Base-by-base conservation (phyloP, 1,140 invertebrate species). In the Arion vulgaris region DNA sequence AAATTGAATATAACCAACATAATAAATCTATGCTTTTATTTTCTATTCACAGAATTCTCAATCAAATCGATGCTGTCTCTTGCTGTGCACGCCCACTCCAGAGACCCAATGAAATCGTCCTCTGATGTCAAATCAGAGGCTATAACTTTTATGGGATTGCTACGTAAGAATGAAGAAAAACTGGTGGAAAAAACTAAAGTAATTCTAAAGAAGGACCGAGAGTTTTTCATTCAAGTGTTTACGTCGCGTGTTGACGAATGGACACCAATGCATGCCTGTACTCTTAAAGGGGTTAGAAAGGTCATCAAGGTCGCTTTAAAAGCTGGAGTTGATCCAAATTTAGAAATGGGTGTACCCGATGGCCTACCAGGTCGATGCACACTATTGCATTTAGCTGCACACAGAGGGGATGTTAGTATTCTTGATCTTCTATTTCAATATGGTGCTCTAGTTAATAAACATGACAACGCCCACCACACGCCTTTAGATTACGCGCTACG, bases 321-420 rank as follows among this genome's bases (percentile, higher is more conserved):
- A 57, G 84, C 86, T 1, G 87, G 87, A 0, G 88, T 88, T 0
- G 84, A 87, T 75, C 86, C 87, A 13, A 87, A 91, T 76, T 53
- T 88, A 38, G 82, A 85, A 77, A 90, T 91, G 89, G 88, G 89
- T n/a, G 38, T 83, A 15, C 87, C 88, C 1, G 86, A 89, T 23
- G 88, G 88, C 7, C 84, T 91, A 5, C 90, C 89, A 1, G 88
- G 87, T 0, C 75, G 85, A 2, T 91, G 89, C 74, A 80, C 87
- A 2, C 87, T 87, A 38, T 81, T 90, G 28, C 90, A 91, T 51
- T 75, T 91, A 32, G 90, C 89, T 13, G 87, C 90, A 2, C 85
- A 90, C 83, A 86, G 89, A n/a, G 89, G 90, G 71, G 90, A 91
- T 81, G 86, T 89, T 38, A 90, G 87, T 66, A 86, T 91, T 17